Evolutionary conservation across 1,140 invertebrate species (phyloP).

Genomic region (Lethrus apterus): DNA sequence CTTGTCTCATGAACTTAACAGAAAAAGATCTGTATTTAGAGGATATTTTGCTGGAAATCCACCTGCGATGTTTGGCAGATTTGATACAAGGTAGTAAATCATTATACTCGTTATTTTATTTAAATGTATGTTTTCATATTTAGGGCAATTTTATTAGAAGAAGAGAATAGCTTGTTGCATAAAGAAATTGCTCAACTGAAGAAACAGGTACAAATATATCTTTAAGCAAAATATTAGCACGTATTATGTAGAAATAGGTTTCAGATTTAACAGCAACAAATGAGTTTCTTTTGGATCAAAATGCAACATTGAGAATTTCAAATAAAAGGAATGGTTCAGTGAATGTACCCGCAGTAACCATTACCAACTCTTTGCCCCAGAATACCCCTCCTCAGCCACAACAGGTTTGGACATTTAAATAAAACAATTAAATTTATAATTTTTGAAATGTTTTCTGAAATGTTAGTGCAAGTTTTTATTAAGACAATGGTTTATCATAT

Average conservation of each 20-base stretch:
- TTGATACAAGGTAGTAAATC: slow-evolving; percentile 30
- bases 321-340: slow-evolving; percentile 51
- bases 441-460: background rate
- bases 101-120: background rate
- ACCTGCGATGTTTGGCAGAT: slow-evolving; percentile 29
- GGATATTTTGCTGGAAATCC: slow-evolving; percentile 39
- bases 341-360: slow-evolving; percentile 51
- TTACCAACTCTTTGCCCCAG: slow-evolving; percentile 47
- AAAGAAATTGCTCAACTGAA: slow-evolving; percentile 69
- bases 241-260: slow-evolving; percentile 22
- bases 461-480: too few relatives aligned
- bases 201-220: slow-evolving; percentile 47
- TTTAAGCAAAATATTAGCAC: background rate
- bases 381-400: slow-evolving; percentile 40
- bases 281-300: slow-evolving; percentile 74
- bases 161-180: slow-evolving; percentile 64
- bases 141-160: slow-evolving; percentile 55
- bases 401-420: slow-evolving; percentile 35
- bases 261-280: slow-evolving; percentile 69
- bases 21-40: slow-evolving; percentile 28
- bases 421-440: background rate
- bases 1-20: slow-evolving; percentile 16
- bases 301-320: slow-evolving; percentile 64
- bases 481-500: too few relatives aligned
- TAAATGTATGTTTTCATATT: slow-evolving; percentile 32